phyloP scores from a whole-genome alignment of 1,140 invertebrate genomes.

The Neoseiulus cucumeris region DNA sequence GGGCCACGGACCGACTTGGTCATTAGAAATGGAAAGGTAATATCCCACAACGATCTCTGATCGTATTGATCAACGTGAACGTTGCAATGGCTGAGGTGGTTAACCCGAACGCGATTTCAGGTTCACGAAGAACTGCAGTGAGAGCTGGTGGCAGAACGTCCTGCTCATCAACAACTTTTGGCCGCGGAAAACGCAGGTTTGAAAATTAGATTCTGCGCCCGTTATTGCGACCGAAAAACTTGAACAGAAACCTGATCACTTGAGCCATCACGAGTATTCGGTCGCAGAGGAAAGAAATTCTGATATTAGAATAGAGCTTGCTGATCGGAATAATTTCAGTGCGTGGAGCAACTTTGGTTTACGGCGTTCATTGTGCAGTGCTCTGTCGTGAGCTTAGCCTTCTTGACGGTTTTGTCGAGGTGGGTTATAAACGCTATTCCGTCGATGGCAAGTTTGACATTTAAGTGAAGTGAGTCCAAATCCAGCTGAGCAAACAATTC shows the following conservation, averaged over 20 bases:
- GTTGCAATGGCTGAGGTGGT: no score
- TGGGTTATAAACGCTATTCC: no score
- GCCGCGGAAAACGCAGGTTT: background rate
- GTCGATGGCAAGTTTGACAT: no score
- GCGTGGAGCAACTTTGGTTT: slow-evolving; percentile 4
- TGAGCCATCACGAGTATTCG: no score
- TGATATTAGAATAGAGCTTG: no score
- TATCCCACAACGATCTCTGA: background rate
- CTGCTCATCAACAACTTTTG: slow-evolving; percentile 1
- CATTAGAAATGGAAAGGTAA: slow-evolving; percentile 1
- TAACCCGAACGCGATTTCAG: background rate
- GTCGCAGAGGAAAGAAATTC: no score
- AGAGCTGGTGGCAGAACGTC: background rate
- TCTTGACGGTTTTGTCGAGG: background rate
- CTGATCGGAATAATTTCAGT: no score
- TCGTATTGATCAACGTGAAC: background rate
- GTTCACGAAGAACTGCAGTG: background rate
- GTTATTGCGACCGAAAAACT: no score
- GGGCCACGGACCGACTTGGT: background rate
- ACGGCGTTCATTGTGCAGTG: background rate
- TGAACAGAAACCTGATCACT: no score
- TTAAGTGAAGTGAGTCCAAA: no score
- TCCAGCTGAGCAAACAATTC: no score
- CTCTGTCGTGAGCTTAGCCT: background rate
- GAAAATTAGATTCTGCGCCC: background rate